These are phyloP conservation scores for Dipodomys ordii DNA, from an alignment of 2,113 vertebrate species.

Conservation along the genomic window DNA sequence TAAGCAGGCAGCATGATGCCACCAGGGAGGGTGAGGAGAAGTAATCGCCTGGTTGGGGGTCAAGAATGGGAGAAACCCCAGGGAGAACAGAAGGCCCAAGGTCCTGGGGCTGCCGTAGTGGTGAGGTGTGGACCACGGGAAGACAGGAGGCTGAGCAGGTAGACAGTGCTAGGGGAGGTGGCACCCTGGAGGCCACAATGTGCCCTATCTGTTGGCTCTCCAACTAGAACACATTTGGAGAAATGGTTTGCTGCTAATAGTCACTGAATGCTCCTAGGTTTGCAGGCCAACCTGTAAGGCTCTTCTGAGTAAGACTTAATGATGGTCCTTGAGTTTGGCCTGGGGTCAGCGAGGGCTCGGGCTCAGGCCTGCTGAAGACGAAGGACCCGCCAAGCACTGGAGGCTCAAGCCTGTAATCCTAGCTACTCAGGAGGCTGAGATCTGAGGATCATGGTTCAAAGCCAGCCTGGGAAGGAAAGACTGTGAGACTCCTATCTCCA, in stretches of 20 bases:
- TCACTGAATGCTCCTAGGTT: background rate
- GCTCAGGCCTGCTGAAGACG: background rate
- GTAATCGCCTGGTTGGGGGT: background rate
- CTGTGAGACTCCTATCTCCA: no score
- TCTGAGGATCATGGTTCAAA: no score
- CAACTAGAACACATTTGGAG: background rate
- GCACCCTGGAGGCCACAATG: background rate
- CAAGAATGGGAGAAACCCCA: fast-evolving
- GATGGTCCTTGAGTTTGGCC: background rate
- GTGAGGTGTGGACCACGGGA: background rate
- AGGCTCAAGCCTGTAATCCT: no score
- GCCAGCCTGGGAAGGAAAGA: no score
- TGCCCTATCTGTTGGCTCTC: background rate
- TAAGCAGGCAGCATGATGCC: background rate
- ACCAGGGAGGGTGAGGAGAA: background rate
- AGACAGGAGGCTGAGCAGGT: background rate
- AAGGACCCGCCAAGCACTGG: background rate
- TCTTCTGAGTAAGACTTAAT: background rate
- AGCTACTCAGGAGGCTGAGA: no score
- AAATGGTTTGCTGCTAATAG: background rate
- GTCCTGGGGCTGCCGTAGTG: background rate
- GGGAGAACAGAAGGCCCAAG: background rate
- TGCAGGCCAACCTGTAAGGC: no score
- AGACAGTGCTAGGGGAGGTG: no score
- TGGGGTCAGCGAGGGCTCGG: background rate